Evolutionary conservation across 2,888 invertebrate genomes (phyloP).

Genomic region (Andrena flavipes): DNA sequence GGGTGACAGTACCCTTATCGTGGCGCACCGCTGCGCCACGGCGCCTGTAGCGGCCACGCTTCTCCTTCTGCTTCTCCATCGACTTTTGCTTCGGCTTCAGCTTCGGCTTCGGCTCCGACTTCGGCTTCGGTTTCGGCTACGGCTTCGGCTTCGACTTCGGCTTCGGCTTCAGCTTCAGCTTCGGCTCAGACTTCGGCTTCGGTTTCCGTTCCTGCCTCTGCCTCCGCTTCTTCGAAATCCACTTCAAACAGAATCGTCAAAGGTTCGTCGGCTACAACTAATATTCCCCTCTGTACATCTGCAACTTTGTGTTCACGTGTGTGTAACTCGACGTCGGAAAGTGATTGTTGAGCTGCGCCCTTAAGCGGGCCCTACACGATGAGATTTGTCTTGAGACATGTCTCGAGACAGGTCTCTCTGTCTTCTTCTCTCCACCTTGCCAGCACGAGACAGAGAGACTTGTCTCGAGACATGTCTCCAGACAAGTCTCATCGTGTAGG

Average conservation of each 20-base stretch:
- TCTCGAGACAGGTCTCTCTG: too few species aligned
- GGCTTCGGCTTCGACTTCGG: slow-evolving; percentile 1
- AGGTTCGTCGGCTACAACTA: slow-evolving; percentile 80
- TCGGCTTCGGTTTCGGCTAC: too few species aligned
- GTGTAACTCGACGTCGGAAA: too few species aligned
- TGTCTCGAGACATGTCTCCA: too few species aligned
- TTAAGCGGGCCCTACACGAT: too few species aligned
- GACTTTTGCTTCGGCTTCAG: slow-evolving; percentile 2
- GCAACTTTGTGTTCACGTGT: slow-evolving; percentile 31
- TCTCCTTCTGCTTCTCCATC: slow-evolving; percentile 24
- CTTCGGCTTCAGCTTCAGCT: slow-evolving; percentile 1
- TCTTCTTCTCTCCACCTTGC: too few species aligned
- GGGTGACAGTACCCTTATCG: slow-evolving; percentile 75
- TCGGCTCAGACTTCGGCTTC: background rate
- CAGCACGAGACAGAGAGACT: too few species aligned
- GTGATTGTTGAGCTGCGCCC: too few species aligned
- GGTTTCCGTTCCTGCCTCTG: slow-evolving; percentile 23
- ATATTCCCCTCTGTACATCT: slow-evolving; percentile 75
- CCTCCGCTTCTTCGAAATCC: slow-evolving; percentile 60
- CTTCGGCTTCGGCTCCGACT: background rate
- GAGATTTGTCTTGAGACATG: too few species aligned
- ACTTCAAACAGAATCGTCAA: slow-evolving; percentile 84
- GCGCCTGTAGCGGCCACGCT: slow-evolving; percentile 7
- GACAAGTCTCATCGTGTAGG: too few species aligned
- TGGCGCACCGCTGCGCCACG: slow-evolving; percentile 22